Conservation (phyloP, 2,888 invertebrate genomes). For the Cataglyphis rosenhaueri region DNA sequence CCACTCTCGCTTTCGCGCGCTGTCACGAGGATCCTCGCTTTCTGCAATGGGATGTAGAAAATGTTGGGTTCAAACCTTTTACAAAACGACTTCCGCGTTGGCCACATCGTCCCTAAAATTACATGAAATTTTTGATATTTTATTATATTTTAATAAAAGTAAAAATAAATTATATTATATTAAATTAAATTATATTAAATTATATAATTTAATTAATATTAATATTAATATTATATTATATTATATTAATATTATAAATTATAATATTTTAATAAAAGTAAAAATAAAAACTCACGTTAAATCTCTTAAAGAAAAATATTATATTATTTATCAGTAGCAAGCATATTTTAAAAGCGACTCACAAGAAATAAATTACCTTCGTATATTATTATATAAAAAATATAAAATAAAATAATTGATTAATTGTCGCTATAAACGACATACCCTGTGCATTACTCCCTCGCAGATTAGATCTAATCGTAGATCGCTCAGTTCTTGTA, state of each 20-base stretch:
- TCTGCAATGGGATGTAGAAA: constrained; percentile 38
- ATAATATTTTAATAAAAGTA: not conserved
- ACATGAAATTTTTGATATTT: not conserved
- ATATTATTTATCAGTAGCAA: not conserved
- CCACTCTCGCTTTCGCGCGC: constrained; percentile 69
- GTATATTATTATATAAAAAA: not conserved
- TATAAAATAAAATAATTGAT: not conserved
- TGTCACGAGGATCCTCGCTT: constrained; percentile 45
- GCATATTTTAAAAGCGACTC: not conserved
- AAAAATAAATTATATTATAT: no score
- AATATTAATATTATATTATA: no score
- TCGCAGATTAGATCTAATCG: constrained; percentile 4
- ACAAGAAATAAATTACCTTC: not conserved
- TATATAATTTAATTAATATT: no score
- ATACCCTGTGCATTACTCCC: not conserved
- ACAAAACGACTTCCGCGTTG: constrained; percentile 56
- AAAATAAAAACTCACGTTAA: not conserved
- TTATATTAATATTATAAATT: no score
- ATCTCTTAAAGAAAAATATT: not conserved
- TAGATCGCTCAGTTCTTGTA: constrained; percentile 38
- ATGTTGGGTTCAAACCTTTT: constrained; percentile 57
- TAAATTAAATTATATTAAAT: no score
- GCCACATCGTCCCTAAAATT: constrained; percentile 2
- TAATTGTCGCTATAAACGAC: not conserved
- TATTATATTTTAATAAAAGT: no score